phyloP scores from a whole-genome alignment of 2,888 invertebrate genomes.

The Leptopilina drosophilae region DNA sequence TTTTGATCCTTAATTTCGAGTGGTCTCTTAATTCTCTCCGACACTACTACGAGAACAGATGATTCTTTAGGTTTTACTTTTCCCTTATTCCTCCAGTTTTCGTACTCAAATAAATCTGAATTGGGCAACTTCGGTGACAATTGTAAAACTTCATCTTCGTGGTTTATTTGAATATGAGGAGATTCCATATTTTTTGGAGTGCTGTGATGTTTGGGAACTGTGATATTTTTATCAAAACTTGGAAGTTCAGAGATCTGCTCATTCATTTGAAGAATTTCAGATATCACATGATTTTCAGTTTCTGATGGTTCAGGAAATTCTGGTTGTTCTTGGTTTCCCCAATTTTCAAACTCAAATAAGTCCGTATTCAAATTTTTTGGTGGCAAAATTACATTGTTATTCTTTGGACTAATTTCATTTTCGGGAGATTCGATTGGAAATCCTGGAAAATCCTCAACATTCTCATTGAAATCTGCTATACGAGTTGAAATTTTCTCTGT shows the following conservation, averaged over 20 bases:
- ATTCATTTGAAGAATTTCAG: background rate
- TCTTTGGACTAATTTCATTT: too few relatives aligned
- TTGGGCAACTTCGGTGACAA: background rate
- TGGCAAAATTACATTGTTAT: too few relatives aligned
- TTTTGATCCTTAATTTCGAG: background rate
- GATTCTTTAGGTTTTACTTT: background rate
- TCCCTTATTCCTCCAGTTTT: constrained; percentile 7
- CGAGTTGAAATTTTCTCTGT: background rate
- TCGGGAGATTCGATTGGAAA: too few relatives aligned
- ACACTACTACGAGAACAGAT: background rate
- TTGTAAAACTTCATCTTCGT: background rate
- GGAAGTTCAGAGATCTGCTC: background rate
- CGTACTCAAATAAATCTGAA: background rate
- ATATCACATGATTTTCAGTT: background rate
- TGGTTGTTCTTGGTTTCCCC: background rate
- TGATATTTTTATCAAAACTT: background rate
- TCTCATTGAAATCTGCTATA: background rate
- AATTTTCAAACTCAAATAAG: too few relatives aligned
- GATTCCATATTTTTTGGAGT: background rate
- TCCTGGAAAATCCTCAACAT: too few relatives aligned
- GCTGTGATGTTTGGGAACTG: background rate
- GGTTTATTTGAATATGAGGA: background rate
- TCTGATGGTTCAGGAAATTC: background rate
- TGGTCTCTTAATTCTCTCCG: background rate
- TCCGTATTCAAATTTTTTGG: too few relatives aligned